These are phyloP conservation scores for Homarus americanus DNA, from an alignment of 1,140 invertebrate species.

Conservation along the genomic window DNA sequence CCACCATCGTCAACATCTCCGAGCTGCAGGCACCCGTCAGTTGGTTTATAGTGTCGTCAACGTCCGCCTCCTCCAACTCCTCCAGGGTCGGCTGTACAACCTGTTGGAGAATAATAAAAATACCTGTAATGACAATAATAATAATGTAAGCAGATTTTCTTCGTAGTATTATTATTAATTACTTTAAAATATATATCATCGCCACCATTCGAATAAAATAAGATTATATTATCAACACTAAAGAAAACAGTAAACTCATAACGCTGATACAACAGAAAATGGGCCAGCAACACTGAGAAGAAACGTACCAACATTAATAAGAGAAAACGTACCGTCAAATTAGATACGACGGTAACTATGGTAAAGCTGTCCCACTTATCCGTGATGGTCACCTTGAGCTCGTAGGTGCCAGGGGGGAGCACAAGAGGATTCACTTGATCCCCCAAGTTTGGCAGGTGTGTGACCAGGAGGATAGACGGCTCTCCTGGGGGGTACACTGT, in stretches of 20 bases:
- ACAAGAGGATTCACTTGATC: conserved; percentile 10
- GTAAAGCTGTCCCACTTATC: conserved; percentile 68
- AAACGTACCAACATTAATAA: no score
- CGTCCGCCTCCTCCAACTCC: conserved; percentile 6
- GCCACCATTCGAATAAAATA: no score
- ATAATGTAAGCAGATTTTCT: no score
- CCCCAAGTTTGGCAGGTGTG: neutral
- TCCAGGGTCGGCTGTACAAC: conserved; percentile 44
- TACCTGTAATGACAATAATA: no score
- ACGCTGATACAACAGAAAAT: no score
- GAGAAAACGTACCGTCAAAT: conserved; percentile 10
- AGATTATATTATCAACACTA: no score
- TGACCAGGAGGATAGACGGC: neutral
- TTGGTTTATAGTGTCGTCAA: conserved; percentile 8
- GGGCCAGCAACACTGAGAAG: no score
- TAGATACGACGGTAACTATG: neutral
- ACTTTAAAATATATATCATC: neutral
- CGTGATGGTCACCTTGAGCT: conserved; percentile 48
- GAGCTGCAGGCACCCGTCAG: conserved; percentile 55
- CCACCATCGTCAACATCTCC: conserved; percentile 60
- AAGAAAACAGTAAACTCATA: no score
- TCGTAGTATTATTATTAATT: neutral
- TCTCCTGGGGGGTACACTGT: no score
- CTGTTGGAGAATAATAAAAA: conserved; percentile 12
- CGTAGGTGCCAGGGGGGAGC: conserved; percentile 48